Evolutionary conservation across 2,797 vertebrate genomes (phyloP).

Genomic region (Melanotaenia trifasciata): DNA sequence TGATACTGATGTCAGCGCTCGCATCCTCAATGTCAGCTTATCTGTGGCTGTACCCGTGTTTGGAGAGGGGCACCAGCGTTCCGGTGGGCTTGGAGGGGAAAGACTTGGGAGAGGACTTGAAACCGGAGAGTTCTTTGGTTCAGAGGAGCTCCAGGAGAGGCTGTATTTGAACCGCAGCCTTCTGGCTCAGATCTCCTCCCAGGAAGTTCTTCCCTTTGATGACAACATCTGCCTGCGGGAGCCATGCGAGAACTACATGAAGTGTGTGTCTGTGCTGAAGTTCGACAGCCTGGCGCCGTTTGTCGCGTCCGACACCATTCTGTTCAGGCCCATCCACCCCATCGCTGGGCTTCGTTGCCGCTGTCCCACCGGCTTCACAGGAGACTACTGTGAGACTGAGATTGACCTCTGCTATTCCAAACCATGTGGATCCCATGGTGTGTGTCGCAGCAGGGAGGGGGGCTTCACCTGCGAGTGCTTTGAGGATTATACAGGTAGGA

Average conservation of each 20-base stretch:
- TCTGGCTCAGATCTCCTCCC: constrained; percentile 88
- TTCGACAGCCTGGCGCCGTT: constrained; percentile 97
- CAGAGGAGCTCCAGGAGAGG: constrained; percentile 94
- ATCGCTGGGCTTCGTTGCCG: constrained; percentile 94
- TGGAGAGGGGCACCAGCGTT: constrained; percentile 56
- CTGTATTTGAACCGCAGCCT: constrained; percentile 95
- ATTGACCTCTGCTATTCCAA: constrained; percentile 96
- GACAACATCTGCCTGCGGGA: constrained; percentile 97
- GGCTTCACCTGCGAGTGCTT: constrained; percentile 95
- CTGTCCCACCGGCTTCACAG: constrained; percentile 92
- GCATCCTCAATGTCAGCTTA: constrained; percentile 94
- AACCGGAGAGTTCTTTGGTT: constrained; percentile 86
- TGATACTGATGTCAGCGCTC: constrained; percentile 89
- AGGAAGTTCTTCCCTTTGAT: constrained; percentile 94
- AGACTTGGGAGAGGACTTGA: constrained; percentile 57
- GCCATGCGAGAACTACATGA: constrained; percentile 98
- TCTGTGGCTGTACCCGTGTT: constrained; percentile 83
- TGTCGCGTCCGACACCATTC: constrained; percentile 91
- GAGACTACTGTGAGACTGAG: constrained; percentile 96
- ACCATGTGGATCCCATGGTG: constrained; percentile 89
- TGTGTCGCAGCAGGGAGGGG: constrained; percentile 90
- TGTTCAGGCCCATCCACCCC: constrained; percentile 95
- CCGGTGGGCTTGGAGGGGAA: constrained; percentile 70
- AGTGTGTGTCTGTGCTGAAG: constrained; percentile 94
- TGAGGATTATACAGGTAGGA: constrained; percentile 92